A percentile compares a stretch with the other conserved stretches of the same genome.
phyloP scores from a whole-genome alignment of 2,113 vertebrate species.

The Arothron firmamentum region DNA sequence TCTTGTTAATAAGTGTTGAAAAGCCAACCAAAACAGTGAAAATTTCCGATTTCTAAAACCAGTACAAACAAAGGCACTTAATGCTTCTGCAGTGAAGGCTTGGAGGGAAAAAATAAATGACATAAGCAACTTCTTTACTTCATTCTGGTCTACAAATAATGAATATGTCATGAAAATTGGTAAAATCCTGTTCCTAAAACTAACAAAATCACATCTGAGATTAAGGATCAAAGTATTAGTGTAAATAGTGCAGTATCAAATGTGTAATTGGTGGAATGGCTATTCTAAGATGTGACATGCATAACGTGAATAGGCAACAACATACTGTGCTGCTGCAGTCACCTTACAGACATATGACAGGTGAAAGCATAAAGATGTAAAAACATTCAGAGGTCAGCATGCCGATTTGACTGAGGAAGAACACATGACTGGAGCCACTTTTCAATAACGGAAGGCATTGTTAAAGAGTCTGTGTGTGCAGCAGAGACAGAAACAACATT shows the following conservation, averaged over 20 bases:
- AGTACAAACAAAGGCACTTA: constrained; percentile 67
- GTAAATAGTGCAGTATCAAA: constrained; percentile 58
- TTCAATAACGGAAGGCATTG: constrained; percentile 23
- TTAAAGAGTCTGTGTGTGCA: background rate
- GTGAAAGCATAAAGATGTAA: constrained; percentile 26
- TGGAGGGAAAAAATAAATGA: constrained; percentile 3
- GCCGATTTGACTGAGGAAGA: constrained; percentile 23
- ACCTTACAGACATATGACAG: constrained; percentile 30
- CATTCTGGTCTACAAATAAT: constrained; percentile 37
- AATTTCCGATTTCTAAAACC: constrained; percentile 21
- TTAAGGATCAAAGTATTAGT: constrained; percentile 45
- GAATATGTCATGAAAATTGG: constrained; percentile 39
- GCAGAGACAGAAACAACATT: too few relatives aligned
- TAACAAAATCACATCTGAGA: constrained; percentile 37
- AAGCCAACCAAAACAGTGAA: constrained; percentile 17
- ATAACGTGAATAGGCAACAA: constrained; percentile 49
- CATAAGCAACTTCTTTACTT: constrained; percentile 37
- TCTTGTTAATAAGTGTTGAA: constrained; percentile 8
- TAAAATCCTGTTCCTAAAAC: constrained; percentile 33
- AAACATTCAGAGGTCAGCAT: constrained; percentile 36
- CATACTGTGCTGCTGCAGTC: constrained; percentile 18
- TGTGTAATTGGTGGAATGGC: constrained; percentile 60
- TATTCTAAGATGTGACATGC: constrained; percentile 65
- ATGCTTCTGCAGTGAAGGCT: constrained; percentile 46
- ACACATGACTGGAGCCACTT: background rate